Evolutionary conservation across 35 echinoderm and acorn worm species (phyloP).

Genomic region (Hemicentrotus pulcherrimus): DNA sequence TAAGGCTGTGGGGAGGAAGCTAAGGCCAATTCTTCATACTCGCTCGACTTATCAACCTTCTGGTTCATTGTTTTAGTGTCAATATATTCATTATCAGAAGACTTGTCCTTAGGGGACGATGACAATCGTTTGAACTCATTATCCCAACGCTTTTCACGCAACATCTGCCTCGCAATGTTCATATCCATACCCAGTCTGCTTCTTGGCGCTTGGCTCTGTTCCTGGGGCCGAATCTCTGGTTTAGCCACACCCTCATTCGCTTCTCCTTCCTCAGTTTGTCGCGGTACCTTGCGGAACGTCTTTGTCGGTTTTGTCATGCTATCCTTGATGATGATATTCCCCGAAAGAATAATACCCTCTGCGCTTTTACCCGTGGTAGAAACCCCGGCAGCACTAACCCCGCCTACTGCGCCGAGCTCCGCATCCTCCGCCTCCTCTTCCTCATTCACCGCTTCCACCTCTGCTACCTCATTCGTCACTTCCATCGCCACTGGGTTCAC

Average conservation of each 20-base stretch:
- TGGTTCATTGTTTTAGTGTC: conserved; percentile 8
- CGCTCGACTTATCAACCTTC: not conserved
- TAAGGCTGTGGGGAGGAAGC: conserved; percentile 42
- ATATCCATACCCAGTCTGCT: conserved; percentile 15
- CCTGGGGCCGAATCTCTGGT: conserved; percentile 14
- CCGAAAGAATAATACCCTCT: conserved; percentile 12
- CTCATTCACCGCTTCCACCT: not conserved
- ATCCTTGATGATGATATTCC: conserved; percentile 46
- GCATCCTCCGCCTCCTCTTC: not conserved
- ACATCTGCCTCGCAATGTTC: conserved; percentile 8
- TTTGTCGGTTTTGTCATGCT: conserved; percentile 43
- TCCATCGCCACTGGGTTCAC: conserved; percentile 15
- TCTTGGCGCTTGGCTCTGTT: conserved; percentile 11
- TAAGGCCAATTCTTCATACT: conserved; percentile 41
- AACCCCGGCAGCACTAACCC: conserved; percentile 28
- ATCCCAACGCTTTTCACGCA: conserved; percentile 36
- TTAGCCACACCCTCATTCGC: not conserved
- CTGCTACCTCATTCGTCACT: not conserved
- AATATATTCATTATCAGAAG: conserved; percentile 41
- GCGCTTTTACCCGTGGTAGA: not conserved
- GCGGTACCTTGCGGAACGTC: conserved; percentile 44
- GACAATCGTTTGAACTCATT: conserved; percentile 46
- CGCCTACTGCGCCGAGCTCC: conserved; percentile 31
- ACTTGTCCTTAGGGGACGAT: conserved; percentile 38
- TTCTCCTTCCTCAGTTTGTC: conserved; percentile 29